Evolutionary conservation across 2,113 vertebrate genomes (phyloP), one percentile per base, ranked within the genome.

Genomic region (Tachuris rubrigastra): DNA sequence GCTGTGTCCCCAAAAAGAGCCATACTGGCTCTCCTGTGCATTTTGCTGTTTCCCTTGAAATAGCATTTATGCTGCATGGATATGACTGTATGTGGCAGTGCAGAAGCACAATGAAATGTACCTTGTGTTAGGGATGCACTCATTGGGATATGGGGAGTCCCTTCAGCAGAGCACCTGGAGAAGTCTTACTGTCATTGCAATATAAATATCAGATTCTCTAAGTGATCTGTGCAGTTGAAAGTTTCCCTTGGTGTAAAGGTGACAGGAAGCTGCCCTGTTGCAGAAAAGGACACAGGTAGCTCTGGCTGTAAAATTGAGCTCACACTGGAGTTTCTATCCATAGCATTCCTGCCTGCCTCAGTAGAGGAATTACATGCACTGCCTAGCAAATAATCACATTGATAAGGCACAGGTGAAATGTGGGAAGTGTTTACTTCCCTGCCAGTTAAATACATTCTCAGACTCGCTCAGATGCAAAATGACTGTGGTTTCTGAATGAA

Each of bases 231-330:
- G 88, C 58, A 79, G 60, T 56, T 49, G 22, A 50, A 71, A n/a
- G 66, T 35, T 49, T 19, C 9, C 9, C 75, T 14, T 56, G 14
- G 6, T 10, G 4, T 44, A 47, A 56, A 65, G 23, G 27, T 86
- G 41, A 10, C 6, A 8, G 30, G 52, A n/a, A 56, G 31, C 49
- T 77, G 20, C 41, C 15, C 30, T 0, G 0, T 25, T 60, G 6
- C 31, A 31, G 62, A 39, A 24, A 19, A 35, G 27, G 67, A 3
- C 4, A 0, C 18, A 31, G 39, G 89, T 69, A 50, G 59, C 47
- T 13, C n/a, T 23, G 10, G 19, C 33, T 76, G 42, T 1, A 46
- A 56, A 62, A 58, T 14, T 27, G 5, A 16, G 35, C 33, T 87
- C 5, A 3, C 3, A 1, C 20, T 44, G 0, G 11, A 31, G 21